Evolutionary conservation across 2,888 invertebrate species (phyloP), one percentile per base, ranked within the genome.

Genomic region (Neria commutata): DNA sequence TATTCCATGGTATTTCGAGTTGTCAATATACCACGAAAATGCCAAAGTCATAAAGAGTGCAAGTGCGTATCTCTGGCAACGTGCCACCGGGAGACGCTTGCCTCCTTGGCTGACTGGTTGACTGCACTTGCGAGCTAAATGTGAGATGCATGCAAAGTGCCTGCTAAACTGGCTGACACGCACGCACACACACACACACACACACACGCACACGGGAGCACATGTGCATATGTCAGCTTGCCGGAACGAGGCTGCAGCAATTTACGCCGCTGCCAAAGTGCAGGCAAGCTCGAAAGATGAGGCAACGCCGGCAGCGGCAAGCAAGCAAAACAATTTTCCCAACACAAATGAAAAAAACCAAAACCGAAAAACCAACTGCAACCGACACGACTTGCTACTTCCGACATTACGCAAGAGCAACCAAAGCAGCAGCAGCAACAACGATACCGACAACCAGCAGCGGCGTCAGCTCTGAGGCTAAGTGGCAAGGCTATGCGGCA

Each of bases 101-200:
- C 33, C 46, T 34, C 33, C 25, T 19, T n/a, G 48, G 16, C 48
- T 25, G 6, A 26, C 29, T 16, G 49, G 49, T 17, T 46, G 23
- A 51, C 37, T 34, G 37, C 34, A 40, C n/a, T n/a, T n/a, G n/a
- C n/a, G n/a, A n/a, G n/a, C n/a, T n/a, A n/a, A n/a, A n/a, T n/a
- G n/a, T n/a, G n/a, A n/a, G n/a, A n/a, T n/a, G n/a, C n/a, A n/a
- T n/a, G n/a, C n/a, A n/a, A n/a, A n/a, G n/a, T n/a, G n/a, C n/a
- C n/a, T n/a, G n/a, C n/a, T n/a, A n/a, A n/a, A n/a, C n/a, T n/a
- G n/a, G 37, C 25, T 17, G 49, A 40, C 49, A 67, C 65, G 64
- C 63, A 67, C 65, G 64, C 67, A 61, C 61, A 66, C 46, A 56
- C 47, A 17, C 49, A 58, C 19, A 54, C 45, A 60, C 42, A 54